These are phyloP conservation scores for Neomorphus geoffroyi DNA, from an alignment of 2,797 vertebrate genomes.

Conservation along the genomic window DNA sequence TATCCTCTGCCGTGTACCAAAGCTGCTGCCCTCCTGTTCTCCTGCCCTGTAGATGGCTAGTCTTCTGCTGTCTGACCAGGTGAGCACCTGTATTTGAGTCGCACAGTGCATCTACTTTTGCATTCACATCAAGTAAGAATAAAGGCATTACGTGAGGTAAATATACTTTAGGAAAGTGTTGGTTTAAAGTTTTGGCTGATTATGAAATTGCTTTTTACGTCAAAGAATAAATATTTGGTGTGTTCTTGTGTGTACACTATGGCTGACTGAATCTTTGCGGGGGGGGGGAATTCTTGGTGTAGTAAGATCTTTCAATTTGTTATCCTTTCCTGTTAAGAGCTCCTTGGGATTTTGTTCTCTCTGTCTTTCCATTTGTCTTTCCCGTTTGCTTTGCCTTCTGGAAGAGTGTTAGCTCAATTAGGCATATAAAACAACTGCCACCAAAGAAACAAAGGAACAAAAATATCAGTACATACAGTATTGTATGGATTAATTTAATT, in stretches of 20 bases:
- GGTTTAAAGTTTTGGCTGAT: not conserved
- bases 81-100: not conserved
- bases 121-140: not conserved
- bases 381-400: not conserved
- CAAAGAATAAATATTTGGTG: not conserved
- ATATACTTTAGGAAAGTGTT: not conserved
- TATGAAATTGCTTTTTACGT: not conserved
- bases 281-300: not conserved
- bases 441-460: not conserved
- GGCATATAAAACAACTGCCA: not conserved
- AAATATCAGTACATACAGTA: not conserved
- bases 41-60: not conserved
- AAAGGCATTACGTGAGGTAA: not conserved
- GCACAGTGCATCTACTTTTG: not conserved
- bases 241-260: not conserved
- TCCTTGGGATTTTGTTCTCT: not conserved
- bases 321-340: not conserved
- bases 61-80: not conserved
- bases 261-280: not conserved
- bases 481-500: not conserved
- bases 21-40: not conserved
- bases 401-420: not conserved
- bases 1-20: not conserved
- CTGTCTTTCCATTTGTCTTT: not conserved
- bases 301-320: not conserved